A percentile compares a stretch with the other conserved stretches of the same genome.
phyloP scores from a whole-genome alignment of 2,888 invertebrate genomes.

The Celastrina argiolus region DNA sequence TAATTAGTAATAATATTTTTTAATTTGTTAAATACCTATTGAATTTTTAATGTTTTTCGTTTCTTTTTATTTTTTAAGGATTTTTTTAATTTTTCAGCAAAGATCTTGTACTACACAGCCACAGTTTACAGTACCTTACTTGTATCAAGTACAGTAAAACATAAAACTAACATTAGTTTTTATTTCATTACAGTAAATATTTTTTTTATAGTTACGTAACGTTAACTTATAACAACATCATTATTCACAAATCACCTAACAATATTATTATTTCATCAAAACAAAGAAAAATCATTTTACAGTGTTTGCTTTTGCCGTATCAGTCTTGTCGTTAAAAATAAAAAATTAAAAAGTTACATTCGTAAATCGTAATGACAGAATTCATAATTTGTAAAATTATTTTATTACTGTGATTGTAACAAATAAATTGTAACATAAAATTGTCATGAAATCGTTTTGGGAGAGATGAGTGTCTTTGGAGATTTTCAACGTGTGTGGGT shows the following conservation, averaged over 20 bases:
- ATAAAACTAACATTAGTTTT: too few species aligned
- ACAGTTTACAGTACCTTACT: too few species aligned
- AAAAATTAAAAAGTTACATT: conserved; percentile 41
- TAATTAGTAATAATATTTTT: neutral
- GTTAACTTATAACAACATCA: too few species aligned
- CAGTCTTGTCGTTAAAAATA: conserved; percentile 25
- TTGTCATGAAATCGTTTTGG: conserved; percentile 76
- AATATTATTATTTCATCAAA: too few species aligned
- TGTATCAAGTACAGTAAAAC: too few species aligned
- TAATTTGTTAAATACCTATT: neutral
- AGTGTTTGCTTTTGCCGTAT: neutral
- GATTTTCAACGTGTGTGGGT: conserved; percentile 95
- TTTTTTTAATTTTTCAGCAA: neutral
- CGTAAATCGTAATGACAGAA: conserved; percentile 54
- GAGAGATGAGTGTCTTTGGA: conserved; percentile 90
- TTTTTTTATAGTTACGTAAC: too few species aligned
- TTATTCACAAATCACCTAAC: too few species aligned
- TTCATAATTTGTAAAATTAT: conserved; percentile 52
- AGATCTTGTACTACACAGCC: too few species aligned
- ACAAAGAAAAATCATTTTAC: neutral
- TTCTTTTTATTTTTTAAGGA: neutral
- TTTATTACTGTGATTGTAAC: conserved; percentile 42
- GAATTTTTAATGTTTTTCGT: neutral
- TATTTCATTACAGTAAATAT: too few species aligned
- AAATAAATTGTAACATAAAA: conserved; percentile 63